phyloP scores from a whole-genome alignment of 1,140 invertebrate species.

The Nasonia longicornis region DNA sequence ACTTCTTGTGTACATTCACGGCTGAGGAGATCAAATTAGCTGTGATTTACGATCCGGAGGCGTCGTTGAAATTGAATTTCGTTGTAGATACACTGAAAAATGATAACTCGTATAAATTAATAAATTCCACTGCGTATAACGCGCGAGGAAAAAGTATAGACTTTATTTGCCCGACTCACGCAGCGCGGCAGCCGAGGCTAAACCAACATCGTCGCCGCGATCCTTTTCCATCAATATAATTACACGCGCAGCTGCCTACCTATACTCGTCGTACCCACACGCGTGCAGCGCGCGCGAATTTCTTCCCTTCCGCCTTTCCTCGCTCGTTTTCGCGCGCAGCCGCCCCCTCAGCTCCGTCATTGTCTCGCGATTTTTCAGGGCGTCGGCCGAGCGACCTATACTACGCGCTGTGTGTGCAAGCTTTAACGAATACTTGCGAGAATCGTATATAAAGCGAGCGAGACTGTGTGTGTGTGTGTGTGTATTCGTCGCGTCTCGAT shows the following conservation, averaged over 20 bases:
- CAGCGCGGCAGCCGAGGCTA: too few species aligned
- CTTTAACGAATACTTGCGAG: background rate
- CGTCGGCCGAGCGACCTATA: background rate
- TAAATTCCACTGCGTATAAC: too few species aligned
- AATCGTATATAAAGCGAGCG: background rate
- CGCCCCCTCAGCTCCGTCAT: slow-evolving; percentile 31
- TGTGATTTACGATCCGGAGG: slow-evolving; percentile 7
- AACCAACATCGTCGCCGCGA: background rate
- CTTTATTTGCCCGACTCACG: too few species aligned
- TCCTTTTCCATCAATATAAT: slow-evolving; percentile 27
- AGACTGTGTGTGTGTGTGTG: background rate
- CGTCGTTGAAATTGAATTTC: slow-evolving; percentile 1
- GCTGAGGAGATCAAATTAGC: background rate
- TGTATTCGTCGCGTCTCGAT: background rate
- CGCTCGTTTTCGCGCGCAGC: background rate
- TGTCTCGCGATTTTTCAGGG: slow-evolving; percentile 39
- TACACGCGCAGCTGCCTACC: slow-evolving; percentile 7
- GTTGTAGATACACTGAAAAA: background rate
- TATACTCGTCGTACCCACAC: background rate
- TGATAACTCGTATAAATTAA: too few species aligned
- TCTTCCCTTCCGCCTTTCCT: slow-evolving; percentile 26
- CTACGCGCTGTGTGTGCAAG: background rate
- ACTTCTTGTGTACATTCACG: background rate
- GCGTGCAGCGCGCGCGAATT: background rate
- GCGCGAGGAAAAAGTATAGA: background rate